Evolutionary conservation across 2,888 invertebrate species (phyloP), one percentile per base, ranked within the genome.

Genomic region (Drosophila formosana): DNA sequence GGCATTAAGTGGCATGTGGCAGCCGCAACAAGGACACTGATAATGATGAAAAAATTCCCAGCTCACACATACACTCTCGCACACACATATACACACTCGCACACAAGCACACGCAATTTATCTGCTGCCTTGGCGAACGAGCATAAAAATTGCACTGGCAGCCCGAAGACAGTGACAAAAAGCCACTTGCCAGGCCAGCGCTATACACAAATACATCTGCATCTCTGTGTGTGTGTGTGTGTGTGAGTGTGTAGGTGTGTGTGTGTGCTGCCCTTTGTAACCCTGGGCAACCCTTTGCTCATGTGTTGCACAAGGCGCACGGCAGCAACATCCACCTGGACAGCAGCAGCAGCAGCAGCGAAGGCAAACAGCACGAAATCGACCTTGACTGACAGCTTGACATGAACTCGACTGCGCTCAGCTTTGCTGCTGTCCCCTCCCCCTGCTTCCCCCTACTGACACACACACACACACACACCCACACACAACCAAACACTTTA

Each of bases 1-100:
- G 86, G 85, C 85, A 88, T 86, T 88, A 86, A 86, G 85, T 88
- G 88, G 85, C 85, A 86, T 86, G 88, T 88, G 88, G 83, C 83
- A 85, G 66, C 55, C 45, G 53, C 58, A 50, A 57, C 64, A 86
- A 86, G 85, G 85, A 88, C 85, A 82, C 76, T 83, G 85, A 86
- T 86, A 86, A 86, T 86, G 85, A 86, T 83, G 84, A 78, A 88
- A 82, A 86, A 85, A 86, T 81, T 75, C 75, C 71, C 68, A 47
- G 34, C 50, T 32, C 34, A 28, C 46, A 57, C 52, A 67, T n/a
- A n/a, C n/a, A n/a, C n/a, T n/a, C n/a, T n/a, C n/a, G n/a, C 58
- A 68, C 65, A 79, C 50, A 52, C 64, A 63, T 55, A 66, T 39
- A 34, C 49, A 60, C 56, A 49, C 46, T 23, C 25, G 50, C 50